Evolutionary conservation across 2,113 vertebrate species (phyloP), one percentile per base, ranked within the genome.

Genomic region (Nesogale talazaci): DNA sequence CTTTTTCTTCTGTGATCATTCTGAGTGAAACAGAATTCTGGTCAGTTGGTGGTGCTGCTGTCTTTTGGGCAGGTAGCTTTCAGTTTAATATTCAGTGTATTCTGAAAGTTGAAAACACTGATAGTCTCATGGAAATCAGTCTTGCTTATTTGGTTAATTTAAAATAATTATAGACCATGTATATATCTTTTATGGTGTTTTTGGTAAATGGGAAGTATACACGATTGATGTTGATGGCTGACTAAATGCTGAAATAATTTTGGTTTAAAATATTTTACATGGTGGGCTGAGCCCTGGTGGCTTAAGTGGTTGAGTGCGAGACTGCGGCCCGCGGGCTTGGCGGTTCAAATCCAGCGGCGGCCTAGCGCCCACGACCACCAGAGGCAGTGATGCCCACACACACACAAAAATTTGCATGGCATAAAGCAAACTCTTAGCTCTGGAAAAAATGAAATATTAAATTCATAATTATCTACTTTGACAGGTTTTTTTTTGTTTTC

Each of bases 241-340:
- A 72, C 69, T 92, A 91, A 94, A 89, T 82, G 38, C 31, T 79
- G 17, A 92, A 92, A 83, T 85, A 84, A 34, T 92, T 85, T 90
- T 80, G n/a, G 14, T 84, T 94, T 93, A 79, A 92, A 86, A 85
- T 95, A 86, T 56, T 82, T 96, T n/a, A n/a, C n/a, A n/a, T n/a
- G n/a, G n/a, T n/a, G n/a, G n/a, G n/a, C n/a, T n/a, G n/a, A n/a
- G n/a, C n/a, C n/a, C n/a, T n/a, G n/a, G n/a, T n/a, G n/a, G n/a
- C n/a, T n/a, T n/a, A n/a, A n/a, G n/a, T n/a, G n/a, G n/a, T n/a
- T n/a, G n/a, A n/a, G n/a, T n/a, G n/a, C n/a, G n/a, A n/a, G n/a
- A n/a, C n/a, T n/a, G n/a, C n/a, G n/a, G n/a, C n/a, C n/a, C n/a
- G n/a, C n/a, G n/a, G n/a, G n/a, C n/a, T n/a, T n/a, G n/a, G n/a